phyloP scores from a whole-genome alignment of 2,888 invertebrate species.

The Callinectes sapidus region DNA sequence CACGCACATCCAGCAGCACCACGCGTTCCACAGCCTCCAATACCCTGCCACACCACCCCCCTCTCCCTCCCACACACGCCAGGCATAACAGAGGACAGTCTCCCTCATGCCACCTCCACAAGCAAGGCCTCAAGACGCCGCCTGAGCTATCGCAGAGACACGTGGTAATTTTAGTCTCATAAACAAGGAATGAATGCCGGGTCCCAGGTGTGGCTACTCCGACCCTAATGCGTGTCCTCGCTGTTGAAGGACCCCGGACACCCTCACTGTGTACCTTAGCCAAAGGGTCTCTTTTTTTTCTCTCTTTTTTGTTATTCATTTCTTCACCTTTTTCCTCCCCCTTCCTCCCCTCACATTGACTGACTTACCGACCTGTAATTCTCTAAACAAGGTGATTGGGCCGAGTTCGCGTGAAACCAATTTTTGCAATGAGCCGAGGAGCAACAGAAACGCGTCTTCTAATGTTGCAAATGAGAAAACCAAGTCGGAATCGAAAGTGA shows the following conservation, averaged over 20 bases:
- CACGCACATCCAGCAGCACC: not conserved
- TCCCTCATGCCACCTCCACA: conserved; percentile 16
- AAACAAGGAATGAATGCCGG: not conserved
- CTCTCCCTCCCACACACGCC: not conserved
- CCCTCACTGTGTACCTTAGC: not conserved
- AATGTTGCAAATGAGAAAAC: conserved; percentile 20
- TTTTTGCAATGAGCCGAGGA: conserved; percentile 9
- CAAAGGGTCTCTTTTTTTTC: not conserved
- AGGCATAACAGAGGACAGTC: not conserved
- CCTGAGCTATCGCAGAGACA: not conserved
- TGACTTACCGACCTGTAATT: conserved; percentile 31
- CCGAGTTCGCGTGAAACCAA: conserved; percentile 26
- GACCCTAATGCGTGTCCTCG: conserved; percentile 14
- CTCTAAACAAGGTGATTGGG: conserved; percentile 28
- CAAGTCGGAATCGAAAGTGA: not conserved
- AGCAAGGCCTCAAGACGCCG: conserved; percentile 11
- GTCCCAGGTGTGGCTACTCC: conserved; percentile 20
- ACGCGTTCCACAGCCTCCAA: not conserved
- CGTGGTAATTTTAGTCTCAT: conserved; percentile 27
- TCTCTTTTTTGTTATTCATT: conserved; percentile 2
- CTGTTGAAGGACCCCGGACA: conserved; percentile 2
- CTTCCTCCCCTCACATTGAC: not conserved
- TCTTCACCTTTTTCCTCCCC: not conserved
- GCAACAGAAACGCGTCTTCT: not conserved
- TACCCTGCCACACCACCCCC: not conserved